A percentile compares a stretch with the other conserved stretches of the same genome.
These are phyloP conservation scores for Laspeyria flexula DNA, from an alignment of 2,888 invertebrate genomes.

Conservation along the genomic window DNA sequence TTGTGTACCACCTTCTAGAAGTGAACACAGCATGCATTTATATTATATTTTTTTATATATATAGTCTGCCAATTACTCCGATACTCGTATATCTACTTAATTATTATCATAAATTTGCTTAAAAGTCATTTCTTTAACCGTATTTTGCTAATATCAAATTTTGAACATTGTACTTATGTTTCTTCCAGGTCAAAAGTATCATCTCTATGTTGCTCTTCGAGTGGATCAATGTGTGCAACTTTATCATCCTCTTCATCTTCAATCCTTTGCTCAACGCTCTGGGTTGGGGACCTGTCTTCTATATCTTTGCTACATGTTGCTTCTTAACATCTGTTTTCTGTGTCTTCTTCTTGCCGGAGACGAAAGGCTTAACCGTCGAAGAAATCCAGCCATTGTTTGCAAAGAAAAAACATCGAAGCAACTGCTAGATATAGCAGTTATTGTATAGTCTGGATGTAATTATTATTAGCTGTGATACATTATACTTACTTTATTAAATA, in stretches of 20 bases:
- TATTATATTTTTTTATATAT: too few species aligned
- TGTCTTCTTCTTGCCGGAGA: slow-evolving; percentile 58
- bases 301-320: slow-evolving; percentile 58
- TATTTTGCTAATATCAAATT: too few species aligned
- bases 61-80: too few species aligned
- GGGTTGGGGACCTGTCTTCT: slow-evolving; percentile 66
- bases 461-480: background rate
- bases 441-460: background rate
- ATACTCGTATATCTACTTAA: too few species aligned
- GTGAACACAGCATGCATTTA: too few species aligned
- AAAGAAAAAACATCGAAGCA: slow-evolving; percentile 20
- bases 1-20: too few species aligned
- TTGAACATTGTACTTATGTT: too few species aligned
- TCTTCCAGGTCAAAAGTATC: background rate
- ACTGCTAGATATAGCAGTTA: background rate
- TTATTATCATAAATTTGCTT: too few species aligned
- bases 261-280: slow-evolving; percentile 38
- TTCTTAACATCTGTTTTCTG: slow-evolving; percentile 52
- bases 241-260: background rate
- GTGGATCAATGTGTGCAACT: background rate
- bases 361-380: slow-evolving; percentile 59
- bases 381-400: slow-evolving; percentile 54
- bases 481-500: too few species aligned
- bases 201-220: background rate
- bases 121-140: too few species aligned